phyloP scores from a whole-genome alignment of 2,797 vertebrate genomes.

The Emys orbicularis region DNA sequence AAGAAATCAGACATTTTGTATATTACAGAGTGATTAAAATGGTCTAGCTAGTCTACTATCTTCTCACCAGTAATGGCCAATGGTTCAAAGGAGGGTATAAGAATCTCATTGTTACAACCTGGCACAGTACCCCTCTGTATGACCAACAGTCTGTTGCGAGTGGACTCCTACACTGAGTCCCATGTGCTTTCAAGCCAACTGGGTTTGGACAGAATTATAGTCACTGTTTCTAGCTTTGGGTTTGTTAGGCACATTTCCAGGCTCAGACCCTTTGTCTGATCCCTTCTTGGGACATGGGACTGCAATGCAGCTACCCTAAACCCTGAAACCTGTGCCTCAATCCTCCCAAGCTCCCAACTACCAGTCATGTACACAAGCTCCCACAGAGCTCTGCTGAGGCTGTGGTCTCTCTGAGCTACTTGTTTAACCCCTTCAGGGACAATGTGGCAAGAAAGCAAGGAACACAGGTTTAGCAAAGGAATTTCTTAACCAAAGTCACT shows the following conservation, averaged over 20 bases:
- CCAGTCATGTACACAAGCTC: not conserved
- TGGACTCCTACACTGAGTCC: not conserved
- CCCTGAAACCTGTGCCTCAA: not conserved
- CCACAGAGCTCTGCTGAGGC: not conserved
- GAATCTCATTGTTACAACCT: not conserved
- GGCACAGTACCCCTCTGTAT: not conserved
- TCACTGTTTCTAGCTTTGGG: not conserved
- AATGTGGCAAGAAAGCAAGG: not conserved
- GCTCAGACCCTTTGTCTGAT: rapidly evolving
- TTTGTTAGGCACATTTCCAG: not conserved
- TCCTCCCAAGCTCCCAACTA: not conserved
- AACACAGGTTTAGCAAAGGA: not conserved
- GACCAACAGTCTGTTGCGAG: not conserved
- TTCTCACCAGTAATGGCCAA: not conserved
- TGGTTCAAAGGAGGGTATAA: not conserved
- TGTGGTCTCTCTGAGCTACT: not conserved
- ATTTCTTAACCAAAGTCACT: not conserved
- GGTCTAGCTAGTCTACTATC: not conserved
- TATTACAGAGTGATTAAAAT: not conserved
- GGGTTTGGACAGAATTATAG: not conserved
- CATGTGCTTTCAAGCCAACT: not conserved
- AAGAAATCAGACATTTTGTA: not conserved
- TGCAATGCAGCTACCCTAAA: not conserved
- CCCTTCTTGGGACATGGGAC: not conserved
- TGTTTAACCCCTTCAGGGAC: not conserved